Conservation (phyloP, 2,888 invertebrate genomes). For the Amiota mariae region DNA sequence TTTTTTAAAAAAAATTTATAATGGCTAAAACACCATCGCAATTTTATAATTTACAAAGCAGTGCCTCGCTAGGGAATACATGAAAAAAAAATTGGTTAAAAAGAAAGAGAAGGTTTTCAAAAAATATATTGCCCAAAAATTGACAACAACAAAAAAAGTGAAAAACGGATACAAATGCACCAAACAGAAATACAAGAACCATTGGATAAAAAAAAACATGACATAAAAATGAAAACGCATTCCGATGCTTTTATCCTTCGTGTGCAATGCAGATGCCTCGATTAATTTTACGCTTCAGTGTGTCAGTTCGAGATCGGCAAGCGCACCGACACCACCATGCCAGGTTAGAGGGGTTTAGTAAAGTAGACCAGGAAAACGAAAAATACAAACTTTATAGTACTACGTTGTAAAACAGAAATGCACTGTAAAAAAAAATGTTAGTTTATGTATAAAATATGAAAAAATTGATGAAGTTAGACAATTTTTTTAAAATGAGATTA, state of each 20-base stretch:
- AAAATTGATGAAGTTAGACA: no score
- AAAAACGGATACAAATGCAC: neutral
- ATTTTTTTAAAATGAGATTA: no score
- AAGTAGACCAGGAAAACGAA: slow-evolving; percentile 24
- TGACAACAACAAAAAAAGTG: neutral
- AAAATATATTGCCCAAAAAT: slow-evolving; percentile 19
- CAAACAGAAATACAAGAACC: slow-evolving; percentile 14
- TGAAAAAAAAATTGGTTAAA: slow-evolving; percentile 10
- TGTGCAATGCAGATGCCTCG: slow-evolving; percentile 54
- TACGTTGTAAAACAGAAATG: slow-evolving; percentile 13
- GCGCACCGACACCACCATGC: neutral
- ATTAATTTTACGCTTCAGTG: slow-evolving; percentile 71
- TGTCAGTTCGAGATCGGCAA: slow-evolving; percentile 48
- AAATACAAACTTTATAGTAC: slow-evolving; percentile 6
- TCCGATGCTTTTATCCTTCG: slow-evolving; percentile 24
- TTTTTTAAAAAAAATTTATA: no score
- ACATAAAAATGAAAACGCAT: slow-evolving; percentile 26
- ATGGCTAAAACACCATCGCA: slow-evolving; percentile 46
- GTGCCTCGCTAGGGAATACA: slow-evolving; percentile 56
- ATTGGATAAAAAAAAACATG: slow-evolving; percentile 36
- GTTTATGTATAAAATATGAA: no score
- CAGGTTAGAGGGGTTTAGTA: slow-evolving; percentile 3
- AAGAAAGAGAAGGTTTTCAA: neutral
- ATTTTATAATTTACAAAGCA: slow-evolving; percentile 58
- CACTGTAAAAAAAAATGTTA: slow-evolving; percentile 22